Evolutionary conservation across 2,797 vertebrate species (phyloP).

Genomic region (Eidolon dupreanum): DNA sequence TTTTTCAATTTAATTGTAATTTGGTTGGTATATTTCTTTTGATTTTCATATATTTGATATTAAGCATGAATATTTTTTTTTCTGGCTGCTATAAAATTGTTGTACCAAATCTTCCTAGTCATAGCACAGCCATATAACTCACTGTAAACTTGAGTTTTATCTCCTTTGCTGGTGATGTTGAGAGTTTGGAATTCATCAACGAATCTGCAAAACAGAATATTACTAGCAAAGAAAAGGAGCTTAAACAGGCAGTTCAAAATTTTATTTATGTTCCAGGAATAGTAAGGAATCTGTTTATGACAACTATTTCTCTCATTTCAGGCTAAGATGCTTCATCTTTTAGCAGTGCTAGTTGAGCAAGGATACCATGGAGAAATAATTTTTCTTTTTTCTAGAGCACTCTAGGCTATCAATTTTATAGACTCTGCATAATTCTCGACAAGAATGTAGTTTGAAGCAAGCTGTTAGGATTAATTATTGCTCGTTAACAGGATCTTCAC

Average conservation of each 20-base stretch:
- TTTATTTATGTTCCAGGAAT: conserved; percentile 70
- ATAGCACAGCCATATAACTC: conserved; percentile 40
- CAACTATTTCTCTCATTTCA: conserved; percentile 65
- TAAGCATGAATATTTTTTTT: conserved; percentile 40
- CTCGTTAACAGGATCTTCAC: conserved; percentile 66
- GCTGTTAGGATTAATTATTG: conserved; percentile 68
- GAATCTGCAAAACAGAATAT: conserved; percentile 58
- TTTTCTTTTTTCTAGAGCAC: background rate
- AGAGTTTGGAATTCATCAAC: conserved; percentile 59
- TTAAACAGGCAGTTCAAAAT: conserved; percentile 61
- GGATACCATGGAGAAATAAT: conserved; percentile 48
- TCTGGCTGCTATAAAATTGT: conserved; percentile 46
- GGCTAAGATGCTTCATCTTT: conserved; percentile 59
- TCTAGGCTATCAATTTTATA: conserved; percentile 70
- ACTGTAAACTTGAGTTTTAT: conserved; percentile 59
- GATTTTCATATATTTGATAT: conserved; percentile 54
- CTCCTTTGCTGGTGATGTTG: conserved; percentile 58
- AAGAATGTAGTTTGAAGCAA: conserved; percentile 65
- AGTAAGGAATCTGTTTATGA: conserved; percentile 48
- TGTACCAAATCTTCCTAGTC: conserved; percentile 54
- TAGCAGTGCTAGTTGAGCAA: conserved; percentile 39
- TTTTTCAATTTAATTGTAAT: conserved; percentile 27
- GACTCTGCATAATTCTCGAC: conserved; percentile 34
- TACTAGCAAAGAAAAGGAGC: conserved; percentile 54
- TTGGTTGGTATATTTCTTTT: conserved; percentile 38